A percentile compares a stretch with the other conserved stretches of the same genome.
phyloP scores from a whole-genome alignment of 2,113 vertebrate species.

The Burhinus bistriatus region DNA sequence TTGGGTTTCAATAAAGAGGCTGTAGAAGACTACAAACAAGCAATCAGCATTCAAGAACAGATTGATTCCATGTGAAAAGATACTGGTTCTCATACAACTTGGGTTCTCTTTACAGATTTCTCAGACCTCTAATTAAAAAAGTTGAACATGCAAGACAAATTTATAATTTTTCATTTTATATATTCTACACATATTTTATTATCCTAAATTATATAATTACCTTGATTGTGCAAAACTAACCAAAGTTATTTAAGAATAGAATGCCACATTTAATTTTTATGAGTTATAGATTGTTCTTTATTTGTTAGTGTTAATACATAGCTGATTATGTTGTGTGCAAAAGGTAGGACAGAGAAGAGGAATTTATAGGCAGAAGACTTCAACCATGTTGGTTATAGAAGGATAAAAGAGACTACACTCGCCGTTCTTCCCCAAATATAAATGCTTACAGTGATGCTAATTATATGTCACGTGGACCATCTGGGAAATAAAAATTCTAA shows the following conservation, averaged over 20 bases:
- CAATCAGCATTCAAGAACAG: slow-evolving; percentile 71
- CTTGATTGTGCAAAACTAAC: background rate
- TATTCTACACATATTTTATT: background rate
- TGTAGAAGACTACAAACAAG: slow-evolving; percentile 74
- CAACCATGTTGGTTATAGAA: background rate
- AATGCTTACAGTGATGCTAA: background rate
- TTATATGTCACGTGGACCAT: background rate
- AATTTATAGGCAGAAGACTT: background rate
- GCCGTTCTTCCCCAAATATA: background rate
- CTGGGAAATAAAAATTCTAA: background rate
- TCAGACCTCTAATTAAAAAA: background rate
- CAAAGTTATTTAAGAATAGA: background rate
- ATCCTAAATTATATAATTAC: background rate
- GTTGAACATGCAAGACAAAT: background rate
- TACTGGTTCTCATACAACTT: background rate
- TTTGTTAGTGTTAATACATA: background rate
- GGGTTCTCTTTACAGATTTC: background rate
- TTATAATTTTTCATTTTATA: background rate
- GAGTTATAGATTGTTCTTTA: background rate
- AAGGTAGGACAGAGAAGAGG: background rate
- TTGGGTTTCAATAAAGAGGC: slow-evolving; percentile 72
- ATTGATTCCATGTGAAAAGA: background rate
- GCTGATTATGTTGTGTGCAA: background rate
- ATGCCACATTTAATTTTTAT: background rate
- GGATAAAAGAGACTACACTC: background rate